Conservation (phyloP, 2,888 invertebrate genomes). For the Coleophora deauratella region DNA sequence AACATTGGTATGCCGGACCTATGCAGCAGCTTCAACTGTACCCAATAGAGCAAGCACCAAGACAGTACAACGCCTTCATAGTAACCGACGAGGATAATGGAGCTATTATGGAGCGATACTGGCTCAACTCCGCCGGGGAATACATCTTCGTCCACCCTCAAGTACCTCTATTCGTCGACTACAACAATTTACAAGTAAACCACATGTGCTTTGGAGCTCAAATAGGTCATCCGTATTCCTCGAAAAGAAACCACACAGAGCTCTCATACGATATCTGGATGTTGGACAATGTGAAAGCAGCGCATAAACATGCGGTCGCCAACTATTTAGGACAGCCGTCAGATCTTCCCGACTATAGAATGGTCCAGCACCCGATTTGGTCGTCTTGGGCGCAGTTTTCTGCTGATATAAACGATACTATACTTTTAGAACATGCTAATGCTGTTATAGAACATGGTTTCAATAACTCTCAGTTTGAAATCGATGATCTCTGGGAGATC, state of each 20-base stretch:
- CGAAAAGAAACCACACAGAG: slow-evolving; percentile 38
- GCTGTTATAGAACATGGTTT: slow-evolving; percentile 78
- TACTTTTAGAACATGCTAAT: slow-evolving; percentile 77
- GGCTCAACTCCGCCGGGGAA: slow-evolving; percentile 82
- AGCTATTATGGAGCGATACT: slow-evolving; percentile 78
- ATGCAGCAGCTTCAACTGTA: slow-evolving; percentile 74
- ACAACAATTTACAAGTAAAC: slow-evolving; percentile 70
- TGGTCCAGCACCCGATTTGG: slow-evolving; percentile 89
- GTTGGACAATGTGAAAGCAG: slow-evolving; percentile 69
- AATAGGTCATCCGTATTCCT: slow-evolving; percentile 70
- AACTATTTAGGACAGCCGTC: slow-evolving; percentile 77
- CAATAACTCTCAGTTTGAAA: slow-evolving; percentile 83
- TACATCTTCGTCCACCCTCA: slow-evolving; percentile 77
- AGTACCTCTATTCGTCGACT: slow-evolving; percentile 81
- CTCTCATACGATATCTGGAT: slow-evolving; percentile 77
- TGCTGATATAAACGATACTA: slow-evolving; percentile 74
- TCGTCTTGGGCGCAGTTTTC: slow-evolving; percentile 89
- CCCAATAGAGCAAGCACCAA: slow-evolving; percentile 72
- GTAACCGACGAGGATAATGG: slow-evolving; percentile 67
- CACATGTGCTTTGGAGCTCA: slow-evolving; percentile 74
- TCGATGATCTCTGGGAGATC: slow-evolving; percentile 91
- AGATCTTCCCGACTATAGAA: slow-evolving; percentile 76
- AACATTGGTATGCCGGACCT: slow-evolving; percentile 81
- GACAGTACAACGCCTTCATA: slow-evolving; percentile 69
- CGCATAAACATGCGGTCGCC: slow-evolving; percentile 77